These are phyloP conservation scores for Phataginus tricuspis DNA, from an alignment of 2,797 vertebrate species.

Conservation along the genomic window DNA sequence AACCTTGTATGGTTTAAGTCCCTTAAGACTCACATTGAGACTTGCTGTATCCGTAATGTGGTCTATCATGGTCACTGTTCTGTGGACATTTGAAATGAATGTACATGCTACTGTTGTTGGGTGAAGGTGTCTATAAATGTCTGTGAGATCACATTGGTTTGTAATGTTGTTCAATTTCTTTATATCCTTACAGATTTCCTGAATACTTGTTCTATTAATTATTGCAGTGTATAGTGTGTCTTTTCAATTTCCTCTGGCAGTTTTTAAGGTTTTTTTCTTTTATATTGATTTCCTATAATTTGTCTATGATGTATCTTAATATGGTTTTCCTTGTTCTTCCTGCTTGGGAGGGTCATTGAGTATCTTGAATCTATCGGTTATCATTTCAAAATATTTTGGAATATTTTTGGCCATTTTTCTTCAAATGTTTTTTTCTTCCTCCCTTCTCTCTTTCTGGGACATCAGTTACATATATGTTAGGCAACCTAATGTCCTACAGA, in stretches of 20 bases:
- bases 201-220: neutral
- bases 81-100: neutral
- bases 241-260: neutral
- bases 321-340: neutral
- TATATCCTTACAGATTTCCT: neutral
- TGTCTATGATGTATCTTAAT: neutral
- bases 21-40: neutral
- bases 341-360: neutral
- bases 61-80: neutral
- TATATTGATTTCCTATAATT: neutral
- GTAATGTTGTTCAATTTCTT: neutral
- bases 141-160: neutral
- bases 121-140: neutral
- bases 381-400: neutral
- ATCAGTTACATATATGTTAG: neutral
- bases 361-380: neutral
- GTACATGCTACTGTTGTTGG: neutral
- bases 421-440: neutral
- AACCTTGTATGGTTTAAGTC: neutral
- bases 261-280: constrained; percentile 9
- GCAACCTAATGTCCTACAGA: neutral
- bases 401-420: neutral
- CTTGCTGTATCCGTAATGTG: neutral
- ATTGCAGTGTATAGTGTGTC: neutral
- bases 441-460: neutral